A percentile compares a stretch with the other conserved stretches of the same genome.
Conservation (phyloP, 2,113 vertebrate species). For the Pithys albifrons region DNA sequence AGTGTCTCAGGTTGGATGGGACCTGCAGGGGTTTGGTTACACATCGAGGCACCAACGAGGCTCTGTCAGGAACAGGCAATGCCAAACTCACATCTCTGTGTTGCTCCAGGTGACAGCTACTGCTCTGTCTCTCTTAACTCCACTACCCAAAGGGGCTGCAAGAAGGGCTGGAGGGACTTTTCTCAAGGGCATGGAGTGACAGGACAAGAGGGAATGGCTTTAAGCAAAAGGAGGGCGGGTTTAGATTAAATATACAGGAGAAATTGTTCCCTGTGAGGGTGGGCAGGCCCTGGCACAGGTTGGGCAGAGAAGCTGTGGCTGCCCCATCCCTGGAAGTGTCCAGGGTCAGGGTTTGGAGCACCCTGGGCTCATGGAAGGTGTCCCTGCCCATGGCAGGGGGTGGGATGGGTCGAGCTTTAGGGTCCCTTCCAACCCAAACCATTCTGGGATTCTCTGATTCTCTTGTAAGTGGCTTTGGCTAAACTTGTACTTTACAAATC, state of each 20-base stretch:
- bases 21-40: background rate
- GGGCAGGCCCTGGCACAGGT: background rate
- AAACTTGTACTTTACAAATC: background rate
- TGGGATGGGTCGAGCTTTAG: background rate
- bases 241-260: background rate
- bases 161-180: background rate
- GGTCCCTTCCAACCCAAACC: background rate
- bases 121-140: background rate
- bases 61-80: accelerated
- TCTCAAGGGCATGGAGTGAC: background rate
- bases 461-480: background rate
- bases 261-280: background rate
- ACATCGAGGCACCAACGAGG: accelerated
- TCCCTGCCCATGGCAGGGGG: background rate
- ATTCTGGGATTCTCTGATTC: background rate
- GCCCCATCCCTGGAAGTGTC: background rate
- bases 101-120: background rate
- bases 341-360: background rate
- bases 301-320: background rate
- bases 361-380: accelerated
- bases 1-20: background rate
- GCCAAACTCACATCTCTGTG: background rate
- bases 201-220: background rate
- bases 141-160: background rate
- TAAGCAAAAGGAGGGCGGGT: background rate